phyloP scores from a whole-genome alignment of 2,113 vertebrate genomes.

The Amphilophus citrinellus region DNA sequence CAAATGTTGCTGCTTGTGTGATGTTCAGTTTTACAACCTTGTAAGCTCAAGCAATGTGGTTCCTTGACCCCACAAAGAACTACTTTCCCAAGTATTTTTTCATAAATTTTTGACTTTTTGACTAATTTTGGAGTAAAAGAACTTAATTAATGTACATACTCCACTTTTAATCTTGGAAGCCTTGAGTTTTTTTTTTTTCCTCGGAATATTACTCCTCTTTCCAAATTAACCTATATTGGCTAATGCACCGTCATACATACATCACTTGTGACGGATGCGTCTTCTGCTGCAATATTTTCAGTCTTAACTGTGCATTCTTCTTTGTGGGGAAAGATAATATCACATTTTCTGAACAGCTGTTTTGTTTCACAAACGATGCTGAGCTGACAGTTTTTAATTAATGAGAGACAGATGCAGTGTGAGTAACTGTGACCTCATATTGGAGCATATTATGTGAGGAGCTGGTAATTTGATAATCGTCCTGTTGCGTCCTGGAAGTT shows the following conservation, averaged over 20 bases:
- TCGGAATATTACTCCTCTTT: background rate
- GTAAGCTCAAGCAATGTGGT: too few relatives aligned
- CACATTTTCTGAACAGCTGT: constrained; percentile 39
- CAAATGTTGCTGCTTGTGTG: too few relatives aligned
- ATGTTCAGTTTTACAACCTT: too few relatives aligned
- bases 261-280: background rate
- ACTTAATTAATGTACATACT: too few relatives aligned
- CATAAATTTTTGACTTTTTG: too few relatives aligned
- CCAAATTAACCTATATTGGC: background rate
- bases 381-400: constrained; percentile 10
- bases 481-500: background rate
- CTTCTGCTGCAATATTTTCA: background rate
- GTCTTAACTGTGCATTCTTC: constrained; percentile 6
- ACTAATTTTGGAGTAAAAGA: too few relatives aligned
- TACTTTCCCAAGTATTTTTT: too few relatives aligned
- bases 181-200: too few relatives aligned
- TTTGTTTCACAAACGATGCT: constrained; percentile 5
- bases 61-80: too few relatives aligned
- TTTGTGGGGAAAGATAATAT: constrained; percentile 12
- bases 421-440: constrained; percentile 20
- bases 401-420: constrained; percentile 43
- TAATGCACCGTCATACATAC: accelerated
- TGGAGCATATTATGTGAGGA: background rate
- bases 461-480: background rate
- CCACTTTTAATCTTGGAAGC: too few relatives aligned